phyloP scores from a whole-genome alignment of 35 echinoderm and acorn worm genomes.

The Apostichopus parvimensis region DNA sequence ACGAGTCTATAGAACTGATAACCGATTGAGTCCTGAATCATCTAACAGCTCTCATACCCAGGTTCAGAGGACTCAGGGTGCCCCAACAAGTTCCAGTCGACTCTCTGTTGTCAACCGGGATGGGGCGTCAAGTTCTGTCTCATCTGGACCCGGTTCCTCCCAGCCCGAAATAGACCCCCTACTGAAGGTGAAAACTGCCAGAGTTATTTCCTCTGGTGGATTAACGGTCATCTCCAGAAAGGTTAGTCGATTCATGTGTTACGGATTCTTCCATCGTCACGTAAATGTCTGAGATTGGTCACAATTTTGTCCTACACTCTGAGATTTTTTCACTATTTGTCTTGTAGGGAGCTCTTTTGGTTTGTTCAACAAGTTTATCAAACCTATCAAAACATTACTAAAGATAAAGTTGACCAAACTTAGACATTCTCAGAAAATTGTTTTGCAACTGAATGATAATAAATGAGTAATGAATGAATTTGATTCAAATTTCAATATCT shows the following conservation, averaged over 20 bases:
- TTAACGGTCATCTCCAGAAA: slow-evolving; percentile 16
- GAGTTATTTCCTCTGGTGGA: slow-evolving; percentile 1
- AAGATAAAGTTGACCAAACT: too few species aligned
- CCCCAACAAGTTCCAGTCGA: not conserved
- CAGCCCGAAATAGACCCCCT: not conserved
- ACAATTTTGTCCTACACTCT: too few species aligned
- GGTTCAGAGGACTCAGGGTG: not conserved
- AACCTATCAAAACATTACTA: too few species aligned
- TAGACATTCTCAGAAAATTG: too few species aligned
- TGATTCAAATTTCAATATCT: too few species aligned
- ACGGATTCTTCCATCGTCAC: not conserved
- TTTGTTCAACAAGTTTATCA: too few species aligned
- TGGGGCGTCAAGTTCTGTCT: not conserved
- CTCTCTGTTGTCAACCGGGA: not conserved
- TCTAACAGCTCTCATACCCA: not conserved
- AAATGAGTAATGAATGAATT: too few species aligned
- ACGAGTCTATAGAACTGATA: not conserved
- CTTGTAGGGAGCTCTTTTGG: too few species aligned
- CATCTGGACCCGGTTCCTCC: not conserved
- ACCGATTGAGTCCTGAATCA: not conserved
- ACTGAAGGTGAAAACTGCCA: not conserved
- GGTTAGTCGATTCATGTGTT: not conserved
- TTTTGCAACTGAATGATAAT: too few species aligned
- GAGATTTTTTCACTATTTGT: not conserved
- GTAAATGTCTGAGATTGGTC: too few species aligned